Base-by-base conservation (phyloP, 2,888 invertebrate species). In the Callyntrura sp. region DNA sequence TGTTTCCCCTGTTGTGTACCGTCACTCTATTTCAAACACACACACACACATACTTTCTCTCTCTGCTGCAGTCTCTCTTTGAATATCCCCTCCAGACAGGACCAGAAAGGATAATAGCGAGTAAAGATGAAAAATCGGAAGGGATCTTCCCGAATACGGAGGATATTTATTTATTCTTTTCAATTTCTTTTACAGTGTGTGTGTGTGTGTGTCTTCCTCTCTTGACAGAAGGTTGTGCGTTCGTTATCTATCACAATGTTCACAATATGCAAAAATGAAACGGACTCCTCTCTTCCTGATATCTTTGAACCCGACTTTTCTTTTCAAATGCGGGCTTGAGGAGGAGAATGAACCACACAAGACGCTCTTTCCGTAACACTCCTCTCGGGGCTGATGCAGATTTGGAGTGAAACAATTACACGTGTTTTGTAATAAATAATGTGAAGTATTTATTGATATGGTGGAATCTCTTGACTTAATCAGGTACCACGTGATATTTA, bases 81-180 rank as follows among this genome's bases (percentile, higher is more conserved):
- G n/a, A 62, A 86, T 86, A 86, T 78, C 85, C 85, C 78, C 60
- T 45, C 79, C 14, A 81, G 68, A 87, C 78, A 86, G 78, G 85
- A n/a, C n/a, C 28, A 83, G 45, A 8, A 65, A 51, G 85, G 78
- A 62, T 81, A 62, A 62, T 14, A 25, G 76, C 51, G 65, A 25
- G 85, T 35, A 48, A 81, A 70, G 81, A 88, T 88, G 88, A 88
- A 88, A 82, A 88, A 88, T 88, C 62, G 88, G 73, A 43, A 43
- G 25, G n/a, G 73, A 11, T 43, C 70, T 82, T 82, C 17, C 20
- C n/a, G 35, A 88, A 65, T 73, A 60, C 48, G 48, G 35, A 87
- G 48, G n/a, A 87, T 81, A 28, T 70, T 28, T 60, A 6, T 48
- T 62, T 65, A 14, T 65, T 65, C 68, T 25, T 68, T 68, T 68